Percentiles rank a stretch among this genome's conserved stretches.
Conservation (phyloP, 1,140 invertebrate genomes). For the Bombus breviceps region DNA sequence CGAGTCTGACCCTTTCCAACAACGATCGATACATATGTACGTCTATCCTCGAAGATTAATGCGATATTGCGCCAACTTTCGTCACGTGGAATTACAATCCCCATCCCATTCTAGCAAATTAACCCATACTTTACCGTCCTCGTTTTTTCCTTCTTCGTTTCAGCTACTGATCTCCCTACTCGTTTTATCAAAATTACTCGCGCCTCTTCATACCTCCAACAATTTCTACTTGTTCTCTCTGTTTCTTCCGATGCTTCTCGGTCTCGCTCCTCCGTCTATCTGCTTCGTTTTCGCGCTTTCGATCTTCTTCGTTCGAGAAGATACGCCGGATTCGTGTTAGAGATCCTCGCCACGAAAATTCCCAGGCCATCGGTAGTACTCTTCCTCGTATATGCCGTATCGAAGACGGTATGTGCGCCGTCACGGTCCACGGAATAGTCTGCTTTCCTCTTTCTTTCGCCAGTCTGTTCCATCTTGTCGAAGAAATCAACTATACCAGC, state of each 20-base stretch:
- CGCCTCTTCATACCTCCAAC: conserved; percentile 7
- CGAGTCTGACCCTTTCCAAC: neutral
- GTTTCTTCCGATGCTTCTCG: neutral
- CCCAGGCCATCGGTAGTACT: conserved; percentile 53
- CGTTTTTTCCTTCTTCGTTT: neutral
- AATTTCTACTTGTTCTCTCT: neutral
- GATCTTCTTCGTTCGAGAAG: neutral
- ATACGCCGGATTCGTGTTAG: neutral
- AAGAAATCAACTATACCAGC: conserved; percentile 57
- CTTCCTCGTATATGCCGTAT: conserved; percentile 66
- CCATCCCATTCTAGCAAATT: neutral
- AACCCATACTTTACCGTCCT: neutral
- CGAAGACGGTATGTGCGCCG: conserved; percentile 72
- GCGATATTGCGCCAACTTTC: conserved; percentile 20
- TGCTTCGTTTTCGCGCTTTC: neutral
- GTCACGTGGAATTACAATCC: neutral
- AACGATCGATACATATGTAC: neutral
- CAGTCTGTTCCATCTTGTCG: conserved; percentile 35
- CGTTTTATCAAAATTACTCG: conserved; percentile 25
- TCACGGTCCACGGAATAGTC: conserved; percentile 64
- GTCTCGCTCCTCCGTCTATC: too few relatives aligned
- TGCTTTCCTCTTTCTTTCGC: conserved; percentile 44
- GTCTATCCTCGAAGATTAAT: conserved; percentile 6
- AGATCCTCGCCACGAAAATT: conserved; percentile 60
- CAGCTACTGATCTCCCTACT: neutral